phyloP scores from a whole-genome alignment of 2,113 vertebrate species.

The Cyanoderma ruficeps region DNA sequence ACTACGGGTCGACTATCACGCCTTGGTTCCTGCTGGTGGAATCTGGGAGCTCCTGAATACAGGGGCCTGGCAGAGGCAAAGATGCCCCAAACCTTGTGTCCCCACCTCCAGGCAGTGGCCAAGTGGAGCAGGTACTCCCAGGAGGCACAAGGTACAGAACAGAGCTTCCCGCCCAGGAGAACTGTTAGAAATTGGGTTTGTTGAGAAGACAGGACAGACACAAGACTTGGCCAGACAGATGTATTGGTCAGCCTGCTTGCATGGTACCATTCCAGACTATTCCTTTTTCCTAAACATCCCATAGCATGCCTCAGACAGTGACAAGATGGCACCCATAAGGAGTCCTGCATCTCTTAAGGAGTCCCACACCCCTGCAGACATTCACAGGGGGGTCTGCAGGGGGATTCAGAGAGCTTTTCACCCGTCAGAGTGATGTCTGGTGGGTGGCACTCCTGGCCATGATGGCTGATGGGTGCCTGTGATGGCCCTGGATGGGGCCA shows the following conservation, averaged over 20 bases:
- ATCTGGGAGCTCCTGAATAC: neutral
- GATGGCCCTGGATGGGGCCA: neutral
- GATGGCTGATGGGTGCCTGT: neutral
- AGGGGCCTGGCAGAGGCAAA: neutral
- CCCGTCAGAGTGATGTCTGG: too few species aligned
- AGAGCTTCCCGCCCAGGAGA: neutral
- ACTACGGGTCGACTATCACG: fast-evolving
- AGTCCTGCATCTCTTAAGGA: too few species aligned
- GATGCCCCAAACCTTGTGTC: neutral
- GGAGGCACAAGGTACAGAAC: neutral
- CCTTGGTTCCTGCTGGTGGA: neutral
- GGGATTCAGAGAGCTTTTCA: neutral
- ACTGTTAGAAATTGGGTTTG: neutral
- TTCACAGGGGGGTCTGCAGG: neutral
- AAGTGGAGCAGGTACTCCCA: neutral
- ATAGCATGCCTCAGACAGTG: neutral
- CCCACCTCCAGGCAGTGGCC: neutral
- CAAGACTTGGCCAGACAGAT: neutral
- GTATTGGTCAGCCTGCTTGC: neutral
- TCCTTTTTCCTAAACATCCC: neutral
- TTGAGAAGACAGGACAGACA: neutral
- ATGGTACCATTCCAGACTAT: neutral
- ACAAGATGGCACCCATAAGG: neutral
- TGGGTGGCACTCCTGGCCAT: neutral
- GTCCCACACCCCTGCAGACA: neutral